Evolutionary conservation across 2,113 vertebrate genomes (phyloP), one percentile per base, ranked within the genome.

Genomic region (Gobiocypris rarus): DNA sequence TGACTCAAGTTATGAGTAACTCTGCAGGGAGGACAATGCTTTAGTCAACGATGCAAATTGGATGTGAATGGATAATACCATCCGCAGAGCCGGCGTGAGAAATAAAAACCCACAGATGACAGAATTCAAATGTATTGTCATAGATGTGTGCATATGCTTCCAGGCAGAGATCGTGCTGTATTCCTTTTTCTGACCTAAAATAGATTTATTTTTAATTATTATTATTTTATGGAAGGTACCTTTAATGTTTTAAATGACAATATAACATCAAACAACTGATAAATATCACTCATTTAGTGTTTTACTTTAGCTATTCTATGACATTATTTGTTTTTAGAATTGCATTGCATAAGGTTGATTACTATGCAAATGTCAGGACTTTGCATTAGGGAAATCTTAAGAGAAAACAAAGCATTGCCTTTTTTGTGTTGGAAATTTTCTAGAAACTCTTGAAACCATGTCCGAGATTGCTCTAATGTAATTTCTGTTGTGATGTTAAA

Each of bases 371-470:
- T 91, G 2, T 2, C 14, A 78, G 1, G 41, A 9, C 45, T 92
- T 92, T 92, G 91, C 90, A 91, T 91, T 88, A 91, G 83, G 85
- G 80, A 92, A 93, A 91, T 91, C 61, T 14, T 48, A 63, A 70
- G 74, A 75, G 70, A 82, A 88, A 84, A 89, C 41, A 26, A 71
- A 88, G 83, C 45, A 26, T 41, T 50, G 48, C 48, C 58, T 84
- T 77, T 78, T 83, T 69, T 83, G 74, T 78, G 84, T 79, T 86
- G 83, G 86, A 88, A 84, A 76, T 85, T 84, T 38, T 88, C 58
- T 71, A 59, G 75, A 71, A 82, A 31, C 26, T 67, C 59, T 71
- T 31, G 43, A 56, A 82, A 54, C 26, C 50, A 14, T 5, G 9
- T 26, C 14, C 17, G 19, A 52, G 54, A 24, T 52, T 41, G 69